These are phyloP conservation scores for Marisa cornuarietis DNA, from an alignment of 1,140 invertebrate species.

Conservation along the genomic window DNA sequence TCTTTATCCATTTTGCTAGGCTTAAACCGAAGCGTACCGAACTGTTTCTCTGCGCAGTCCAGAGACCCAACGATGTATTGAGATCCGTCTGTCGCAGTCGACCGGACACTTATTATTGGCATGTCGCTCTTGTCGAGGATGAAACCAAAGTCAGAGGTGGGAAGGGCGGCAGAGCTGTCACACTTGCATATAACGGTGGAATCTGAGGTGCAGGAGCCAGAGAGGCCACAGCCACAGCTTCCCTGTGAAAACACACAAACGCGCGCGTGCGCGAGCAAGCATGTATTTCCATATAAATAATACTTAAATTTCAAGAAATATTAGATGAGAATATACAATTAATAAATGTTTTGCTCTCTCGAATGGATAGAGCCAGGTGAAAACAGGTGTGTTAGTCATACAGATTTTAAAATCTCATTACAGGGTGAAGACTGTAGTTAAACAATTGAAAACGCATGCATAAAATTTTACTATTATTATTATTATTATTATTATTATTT, in stretches of 20 bases:
- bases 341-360: neutral
- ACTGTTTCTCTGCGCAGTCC: slow-evolving; percentile 17
- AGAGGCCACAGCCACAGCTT: slow-evolving; percentile 12
- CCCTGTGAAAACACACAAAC: neutral
- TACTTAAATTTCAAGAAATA: too few relatives aligned
- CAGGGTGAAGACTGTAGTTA: too few relatives aligned
- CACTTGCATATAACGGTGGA: slow-evolving; percentile 4
- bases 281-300: too few relatives aligned
- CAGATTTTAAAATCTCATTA: too few relatives aligned
- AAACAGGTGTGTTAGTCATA: too few relatives aligned
- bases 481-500: too few relatives aligned
- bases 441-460: too few relatives aligned
- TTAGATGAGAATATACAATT: too few relatives aligned
- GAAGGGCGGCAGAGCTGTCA: neutral
- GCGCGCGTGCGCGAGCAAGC: too few relatives aligned
- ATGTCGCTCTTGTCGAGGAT: slow-evolving; percentile 5
- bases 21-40: slow-evolving; percentile 9
- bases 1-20: too few relatives aligned
- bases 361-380: too few relatives aligned
- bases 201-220: slow-evolving; percentile 1
- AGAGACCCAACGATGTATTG: slow-evolving; percentile 10
- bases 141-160: slow-evolving; percentile 3
- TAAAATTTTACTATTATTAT: too few relatives aligned
- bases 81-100: neutral
- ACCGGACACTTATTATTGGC: slow-evolving; percentile 1